A percentile compares a stretch with the other conserved stretches of the same genome.
These are phyloP conservation scores for Seriola dumerili DNA, from an alignment of 2,113 vertebrate species.

Conservation along the genomic window DNA sequence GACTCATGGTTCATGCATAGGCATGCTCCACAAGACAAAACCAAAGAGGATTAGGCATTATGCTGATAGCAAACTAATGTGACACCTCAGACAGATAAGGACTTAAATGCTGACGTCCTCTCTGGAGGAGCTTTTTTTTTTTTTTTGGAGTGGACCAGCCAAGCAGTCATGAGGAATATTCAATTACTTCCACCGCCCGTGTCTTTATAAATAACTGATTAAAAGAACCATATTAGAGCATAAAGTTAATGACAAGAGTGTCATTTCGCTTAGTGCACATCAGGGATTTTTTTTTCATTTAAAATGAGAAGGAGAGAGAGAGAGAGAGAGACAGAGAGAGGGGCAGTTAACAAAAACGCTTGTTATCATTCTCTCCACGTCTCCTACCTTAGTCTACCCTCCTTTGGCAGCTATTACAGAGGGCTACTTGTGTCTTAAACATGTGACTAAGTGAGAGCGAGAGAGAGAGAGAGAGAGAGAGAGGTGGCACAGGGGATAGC, in stretches of 20 bases:
- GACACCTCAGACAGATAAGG: conserved; percentile 61
- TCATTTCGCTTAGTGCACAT: conserved; percentile 34
- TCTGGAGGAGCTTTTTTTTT: conserved; percentile 11
- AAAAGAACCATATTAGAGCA: conserved; percentile 25
- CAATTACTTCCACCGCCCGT: conserved; percentile 23
- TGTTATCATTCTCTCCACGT: conserved; percentile 71
- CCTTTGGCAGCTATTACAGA: conserved; percentile 80
- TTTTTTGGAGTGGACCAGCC: conserved; percentile 2
- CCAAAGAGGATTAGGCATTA: conserved; percentile 55
- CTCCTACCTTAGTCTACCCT: conserved; percentile 57
- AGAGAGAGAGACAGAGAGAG: not conserved
- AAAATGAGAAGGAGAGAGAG: conserved; percentile 24
- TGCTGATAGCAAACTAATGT: conserved; percentile 59
- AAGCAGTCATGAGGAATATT: conserved; percentile 32
- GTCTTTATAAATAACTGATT: conserved; percentile 53
- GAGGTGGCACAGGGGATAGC: conserved; percentile 55
- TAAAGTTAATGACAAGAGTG: conserved; percentile 56
- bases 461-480: too few relatives aligned
- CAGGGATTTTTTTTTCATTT: conserved; percentile 13
- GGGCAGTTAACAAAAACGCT: conserved; percentile 27
- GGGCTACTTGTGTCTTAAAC: conserved; percentile 84
- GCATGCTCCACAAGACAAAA: conserved; percentile 51
- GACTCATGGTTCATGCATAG: conserved; percentile 66
- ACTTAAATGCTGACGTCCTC: conserved; percentile 55
- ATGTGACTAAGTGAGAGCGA: conserved; percentile 82